Conservation (phyloP, 1,140 invertebrate species). For the Pissodes strobi region DNA sequence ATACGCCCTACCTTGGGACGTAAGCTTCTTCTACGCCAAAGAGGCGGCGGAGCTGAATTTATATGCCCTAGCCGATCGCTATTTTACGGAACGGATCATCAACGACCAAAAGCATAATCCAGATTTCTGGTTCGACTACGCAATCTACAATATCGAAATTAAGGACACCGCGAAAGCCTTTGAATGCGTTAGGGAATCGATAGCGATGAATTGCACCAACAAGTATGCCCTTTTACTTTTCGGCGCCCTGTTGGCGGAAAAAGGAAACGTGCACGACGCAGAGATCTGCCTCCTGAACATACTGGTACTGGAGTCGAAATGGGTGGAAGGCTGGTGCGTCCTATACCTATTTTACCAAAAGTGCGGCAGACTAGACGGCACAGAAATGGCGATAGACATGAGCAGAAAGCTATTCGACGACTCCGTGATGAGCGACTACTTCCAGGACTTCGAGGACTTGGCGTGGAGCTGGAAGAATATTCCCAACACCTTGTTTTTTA, state of each 20-base stretch:
- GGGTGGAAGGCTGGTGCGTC: slow-evolving; percentile 47
- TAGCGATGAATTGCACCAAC: slow-evolving; percentile 37
- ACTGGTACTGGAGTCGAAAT: slow-evolving; percentile 36
- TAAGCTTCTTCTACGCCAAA: slow-evolving; percentile 41
- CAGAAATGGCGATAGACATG: slow-evolving; percentile 45
- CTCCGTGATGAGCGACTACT: slow-evolving; percentile 35
- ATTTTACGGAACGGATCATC: slow-evolving; percentile 38
- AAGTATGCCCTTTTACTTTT: slow-evolving; percentile 38
- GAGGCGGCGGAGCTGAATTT: slow-evolving; percentile 41
- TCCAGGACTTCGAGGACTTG: slow-evolving; percentile 40
- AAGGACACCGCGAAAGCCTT: slow-evolving; percentile 38
- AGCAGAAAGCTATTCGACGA: slow-evolving; percentile 39
- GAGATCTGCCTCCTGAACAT: slow-evolving; percentile 49
- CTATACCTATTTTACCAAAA: slow-evolving; percentile 44
- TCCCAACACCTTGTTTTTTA: slow-evolving; percentile 42
- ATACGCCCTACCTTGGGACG: not conserved
- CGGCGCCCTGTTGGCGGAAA: slow-evolving; percentile 40
- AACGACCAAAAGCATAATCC: slow-evolving; percentile 29
- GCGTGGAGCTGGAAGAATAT: slow-evolving; percentile 43
- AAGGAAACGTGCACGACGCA: slow-evolving; percentile 38
- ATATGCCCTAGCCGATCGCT: slow-evolving; percentile 37
- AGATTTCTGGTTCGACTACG: slow-evolving; percentile 47
- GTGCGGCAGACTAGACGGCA: slow-evolving; percentile 40
- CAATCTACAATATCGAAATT: slow-evolving; percentile 44
- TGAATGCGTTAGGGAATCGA: slow-evolving; percentile 43